Evolutionary conservation across 2,888 invertebrate species (phyloP).

Genomic region (Philopedon plagiatum): DNA sequence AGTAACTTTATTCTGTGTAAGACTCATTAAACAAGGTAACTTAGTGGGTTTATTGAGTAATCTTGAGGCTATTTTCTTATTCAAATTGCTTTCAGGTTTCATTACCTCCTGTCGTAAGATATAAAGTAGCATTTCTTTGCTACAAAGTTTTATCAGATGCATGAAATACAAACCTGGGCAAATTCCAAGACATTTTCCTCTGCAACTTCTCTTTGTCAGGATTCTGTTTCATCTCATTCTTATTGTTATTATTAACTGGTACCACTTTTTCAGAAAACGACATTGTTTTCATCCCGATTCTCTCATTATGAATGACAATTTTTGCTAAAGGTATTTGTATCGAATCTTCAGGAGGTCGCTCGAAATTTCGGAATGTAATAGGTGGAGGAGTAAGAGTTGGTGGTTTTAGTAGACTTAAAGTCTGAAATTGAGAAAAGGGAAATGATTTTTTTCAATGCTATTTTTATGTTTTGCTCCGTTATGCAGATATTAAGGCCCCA

Average conservation of each 20-base stretch:
- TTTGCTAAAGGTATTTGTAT: conserved; percentile 59
- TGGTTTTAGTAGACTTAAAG: conserved; percentile 77
- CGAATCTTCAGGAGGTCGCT: conserved; percentile 60
- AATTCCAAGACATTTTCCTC: conserved; percentile 82
- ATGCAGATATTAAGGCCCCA: too few species aligned
- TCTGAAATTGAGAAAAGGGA: conserved; percentile 60
- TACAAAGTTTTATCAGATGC: too few species aligned
- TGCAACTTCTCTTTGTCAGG: conserved; percentile 71
- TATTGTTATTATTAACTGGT: conserved; percentile 51
- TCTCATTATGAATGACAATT: conserved; percentile 67
- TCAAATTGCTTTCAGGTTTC: too few species aligned
- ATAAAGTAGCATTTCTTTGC: too few species aligned
- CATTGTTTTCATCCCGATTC: conserved; percentile 66
- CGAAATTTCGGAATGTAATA: conserved; percentile 64
- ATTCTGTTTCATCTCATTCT: conserved; percentile 55
- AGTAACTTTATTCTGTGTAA: too few species aligned
- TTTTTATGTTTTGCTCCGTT: too few species aligned
- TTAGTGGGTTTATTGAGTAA: too few species aligned
- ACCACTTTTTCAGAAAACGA: conserved; percentile 67
- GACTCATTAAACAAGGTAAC: too few species aligned
- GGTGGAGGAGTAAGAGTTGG: conserved; percentile 69
- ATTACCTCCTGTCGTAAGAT: too few species aligned
- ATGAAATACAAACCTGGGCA: conserved; percentile 66
- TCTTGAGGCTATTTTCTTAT: too few species aligned
- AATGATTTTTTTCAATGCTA: too few species aligned